Evolutionary conservation across 1,140 invertebrate genomes (phyloP).

Genomic region (Hyles vespertilio): DNA sequence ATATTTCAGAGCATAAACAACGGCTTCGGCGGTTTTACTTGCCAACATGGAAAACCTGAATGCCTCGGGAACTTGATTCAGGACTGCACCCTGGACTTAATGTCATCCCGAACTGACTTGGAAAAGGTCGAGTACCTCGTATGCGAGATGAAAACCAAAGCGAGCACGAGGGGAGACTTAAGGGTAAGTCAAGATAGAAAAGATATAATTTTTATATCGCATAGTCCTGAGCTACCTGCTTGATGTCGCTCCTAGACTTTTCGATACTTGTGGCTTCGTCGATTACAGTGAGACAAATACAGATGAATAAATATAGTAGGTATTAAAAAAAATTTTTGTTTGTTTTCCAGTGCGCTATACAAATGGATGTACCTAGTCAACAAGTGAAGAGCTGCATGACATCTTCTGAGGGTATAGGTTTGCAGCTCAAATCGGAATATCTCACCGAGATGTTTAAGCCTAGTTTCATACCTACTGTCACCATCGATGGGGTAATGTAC

Average conservation of each 20-base stretch:
- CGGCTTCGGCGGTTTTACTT: slow-evolving; percentile 48
- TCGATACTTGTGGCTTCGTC: no score
- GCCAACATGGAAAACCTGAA: slow-evolving; percentile 54
- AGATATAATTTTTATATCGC: no score
- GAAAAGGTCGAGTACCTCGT: slow-evolving; percentile 45
- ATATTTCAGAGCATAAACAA: slow-evolving; percentile 55
- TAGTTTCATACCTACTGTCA: slow-evolving; percentile 52
- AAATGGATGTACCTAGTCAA: slow-evolving; percentile 25
- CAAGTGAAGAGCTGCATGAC: slow-evolving; percentile 40
- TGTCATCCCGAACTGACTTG: slow-evolving; percentile 31
- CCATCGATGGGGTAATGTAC: slow-evolving; percentile 44
- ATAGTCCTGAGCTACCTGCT: no score
- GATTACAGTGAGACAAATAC: no score
- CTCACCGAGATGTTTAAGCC: slow-evolving; percentile 40
- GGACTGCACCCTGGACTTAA: slow-evolving; percentile 45
- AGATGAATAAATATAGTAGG: no score
- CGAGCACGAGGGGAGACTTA: slow-evolving; percentile 36
- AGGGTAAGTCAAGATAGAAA: slow-evolving; percentile 26
- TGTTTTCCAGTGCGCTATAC: slow-evolving; percentile 45
- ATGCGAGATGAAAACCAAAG: slow-evolving; percentile 51
- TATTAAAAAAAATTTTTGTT: neutral
- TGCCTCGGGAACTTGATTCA: slow-evolving; percentile 62
- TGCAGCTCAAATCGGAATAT: slow-evolving; percentile 58
- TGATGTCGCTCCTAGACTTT: no score
- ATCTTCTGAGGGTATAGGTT: slow-evolving; percentile 29